Evolutionary conservation across 1,140 invertebrate genomes (phyloP).

Genomic region (Agrypnia vestita): DNA sequence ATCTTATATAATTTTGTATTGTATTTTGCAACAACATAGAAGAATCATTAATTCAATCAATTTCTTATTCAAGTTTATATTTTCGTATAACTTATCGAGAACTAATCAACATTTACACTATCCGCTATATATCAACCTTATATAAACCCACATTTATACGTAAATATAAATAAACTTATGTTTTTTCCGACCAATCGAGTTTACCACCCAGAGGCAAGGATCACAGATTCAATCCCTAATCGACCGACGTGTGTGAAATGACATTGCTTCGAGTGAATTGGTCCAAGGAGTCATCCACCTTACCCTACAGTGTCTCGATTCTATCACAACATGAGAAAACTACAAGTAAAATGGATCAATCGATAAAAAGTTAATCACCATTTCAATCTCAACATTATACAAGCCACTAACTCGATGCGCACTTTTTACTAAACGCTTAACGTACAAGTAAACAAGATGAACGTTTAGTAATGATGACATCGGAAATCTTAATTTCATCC

Average conservation of each 20-base stretch:
- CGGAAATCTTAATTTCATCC: slow-evolving; percentile 18
- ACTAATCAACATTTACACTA: too few relatives aligned
- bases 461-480: slow-evolving; percentile 4
- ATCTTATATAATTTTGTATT: too few relatives aligned
- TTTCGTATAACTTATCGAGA: too few relatives aligned
- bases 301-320: background rate
- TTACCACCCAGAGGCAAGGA: background rate
- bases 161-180: too few relatives aligned
- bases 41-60: too few relatives aligned
- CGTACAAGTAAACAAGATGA: background rate
- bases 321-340: background rate
- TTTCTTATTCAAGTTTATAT: too few relatives aligned
- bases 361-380: background rate
- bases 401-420: background rate
- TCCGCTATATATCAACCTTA: too few relatives aligned
- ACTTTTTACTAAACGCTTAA: background rate
- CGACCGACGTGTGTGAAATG: background rate
- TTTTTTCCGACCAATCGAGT: too few relatives aligned
- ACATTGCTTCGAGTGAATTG: background rate
- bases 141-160: too few relatives aligned
- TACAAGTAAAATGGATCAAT: background rate
- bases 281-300: slow-evolving; percentile 6
- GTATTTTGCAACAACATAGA: too few relatives aligned
- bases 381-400: background rate
- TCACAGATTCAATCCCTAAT: background rate